Percentiles rank a stretch among this genome's conserved stretches.
Conservation (phyloP, 2,888 invertebrate species). For the Pyralis farinalis region DNA sequence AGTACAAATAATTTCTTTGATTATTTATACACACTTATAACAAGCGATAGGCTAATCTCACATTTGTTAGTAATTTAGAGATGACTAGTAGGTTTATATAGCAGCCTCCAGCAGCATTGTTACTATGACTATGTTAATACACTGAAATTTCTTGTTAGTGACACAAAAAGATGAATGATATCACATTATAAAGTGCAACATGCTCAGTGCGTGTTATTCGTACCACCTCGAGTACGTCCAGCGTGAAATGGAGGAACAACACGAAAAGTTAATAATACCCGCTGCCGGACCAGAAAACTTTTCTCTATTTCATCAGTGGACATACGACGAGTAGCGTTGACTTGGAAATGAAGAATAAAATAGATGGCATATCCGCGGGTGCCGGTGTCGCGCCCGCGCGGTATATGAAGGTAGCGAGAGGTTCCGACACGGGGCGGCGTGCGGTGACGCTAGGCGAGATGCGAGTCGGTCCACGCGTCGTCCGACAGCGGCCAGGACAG, state of each 20-base stretch:
- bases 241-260: constrained; percentile 8
- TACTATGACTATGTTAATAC: constrained; percentile 6
- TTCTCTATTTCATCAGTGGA: constrained; percentile 12
- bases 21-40: too few relatives aligned
- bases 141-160: neutral
- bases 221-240: constrained; percentile 25
- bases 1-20: too few relatives aligned
- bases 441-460: constrained; percentile 16
- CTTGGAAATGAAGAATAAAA: constrained; percentile 8
- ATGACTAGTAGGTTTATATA: constrained; percentile 1
- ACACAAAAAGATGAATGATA: too few relatives aligned
- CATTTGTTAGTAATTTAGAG: neutral
- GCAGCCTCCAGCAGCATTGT: too few relatives aligned
- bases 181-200: constrained; percentile 14
- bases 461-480: too few relatives aligned
- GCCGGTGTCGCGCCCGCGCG: constrained; percentile 12
- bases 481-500: constrained; percentile 18
- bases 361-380: constrained; percentile 20
- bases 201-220: constrained; percentile 24
- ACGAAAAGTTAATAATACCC: constrained; percentile 31
- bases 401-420: constrained; percentile 22
- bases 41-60: neutral
- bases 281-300: constrained; percentile 36
- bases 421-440: constrained; percentile 19
- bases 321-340: constrained; percentile 3